Percentiles rank a stretch among this genome's conserved stretches.
phyloP scores from a whole-genome alignment of 2,888 invertebrate genomes.

The Fabriciana adippe region DNA sequence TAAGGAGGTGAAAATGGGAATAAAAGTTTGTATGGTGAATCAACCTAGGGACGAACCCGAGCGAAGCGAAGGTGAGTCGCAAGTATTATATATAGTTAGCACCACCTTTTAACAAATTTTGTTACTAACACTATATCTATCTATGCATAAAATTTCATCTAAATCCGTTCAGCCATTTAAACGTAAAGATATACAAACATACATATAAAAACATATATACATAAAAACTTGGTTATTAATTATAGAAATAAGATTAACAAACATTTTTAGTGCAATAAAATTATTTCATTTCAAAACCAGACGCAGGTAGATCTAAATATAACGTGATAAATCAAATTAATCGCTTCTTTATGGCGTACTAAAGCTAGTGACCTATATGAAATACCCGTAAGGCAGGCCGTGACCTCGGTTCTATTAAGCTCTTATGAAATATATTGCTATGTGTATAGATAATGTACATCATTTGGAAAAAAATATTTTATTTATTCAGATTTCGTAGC shows the following conservation, averaged over 20 bases:
- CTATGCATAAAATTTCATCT: no score
- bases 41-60: no score
- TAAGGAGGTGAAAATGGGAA: no score
- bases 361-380: constrained; percentile 45
- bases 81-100: no score
- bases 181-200: not conserved
- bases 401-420: constrained; percentile 42
- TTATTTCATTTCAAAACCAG: constrained; percentile 21
- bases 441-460: constrained; percentile 18
- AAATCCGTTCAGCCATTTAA: no score
- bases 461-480: constrained; percentile 12
- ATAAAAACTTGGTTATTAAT: not conserved
- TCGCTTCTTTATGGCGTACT: constrained; percentile 39
- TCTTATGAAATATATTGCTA: constrained; percentile 25
- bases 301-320: constrained; percentile 31
- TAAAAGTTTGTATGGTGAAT: no score
- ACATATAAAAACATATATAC: not conserved
- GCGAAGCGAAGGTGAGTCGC: no score
- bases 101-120: no score
- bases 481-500: not conserved
- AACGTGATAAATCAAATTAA: constrained; percentile 37
- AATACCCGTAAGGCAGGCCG: constrained; percentile 44
- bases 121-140: no score
- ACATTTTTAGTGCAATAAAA: constrained; percentile 8
- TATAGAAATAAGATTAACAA: not conserved